These are phyloP conservation scores for Globodera ellingtonae DNA, from an alignment of 1,140 invertebrate genomes.

Conservation along the genomic window DNA sequence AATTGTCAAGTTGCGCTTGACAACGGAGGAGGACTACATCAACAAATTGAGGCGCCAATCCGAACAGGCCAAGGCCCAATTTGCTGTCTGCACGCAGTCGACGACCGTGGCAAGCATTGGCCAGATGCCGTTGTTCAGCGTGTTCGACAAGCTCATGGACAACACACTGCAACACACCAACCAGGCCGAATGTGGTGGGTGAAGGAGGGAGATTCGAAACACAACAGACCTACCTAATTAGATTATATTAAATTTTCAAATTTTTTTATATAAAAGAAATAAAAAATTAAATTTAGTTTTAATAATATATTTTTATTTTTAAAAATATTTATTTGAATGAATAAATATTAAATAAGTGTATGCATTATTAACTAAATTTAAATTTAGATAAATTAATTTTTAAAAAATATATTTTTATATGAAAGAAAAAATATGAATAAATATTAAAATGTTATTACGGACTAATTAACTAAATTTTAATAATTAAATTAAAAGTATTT, in stretches of 20 bases:
- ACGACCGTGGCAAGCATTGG: slow-evolving; percentile 2
- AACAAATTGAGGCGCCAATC: slow-evolving; percentile 47
- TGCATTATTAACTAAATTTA: neutral
- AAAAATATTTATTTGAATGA: too few relatives aligned
- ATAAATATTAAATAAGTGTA: neutral
- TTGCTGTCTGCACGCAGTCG: slow-evolving; percentile 29
- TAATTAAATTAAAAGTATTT: too few relatives aligned
- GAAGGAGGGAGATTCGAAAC: slow-evolving; percentile 8
- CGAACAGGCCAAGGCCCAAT: slow-evolving; percentile 47
- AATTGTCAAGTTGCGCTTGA: slow-evolving; percentile 49
- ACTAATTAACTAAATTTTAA: slow-evolving; percentile 6
- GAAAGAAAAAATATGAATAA: too few relatives aligned
- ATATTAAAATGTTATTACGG: too few relatives aligned
- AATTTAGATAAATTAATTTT: neutral
- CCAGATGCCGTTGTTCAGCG: slow-evolving; percentile 38
- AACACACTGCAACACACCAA: slow-evolving; percentile 31
- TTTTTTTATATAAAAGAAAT: neutral
- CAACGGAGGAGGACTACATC: slow-evolving; percentile 51
- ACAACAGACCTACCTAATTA: too few relatives aligned
- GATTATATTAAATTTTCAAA: neutral
- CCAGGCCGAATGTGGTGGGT: slow-evolving; percentile 47
- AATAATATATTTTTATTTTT: too few relatives aligned
- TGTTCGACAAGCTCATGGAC: slow-evolving; percentile 53
- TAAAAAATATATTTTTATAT: neutral
- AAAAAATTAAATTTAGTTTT: too few relatives aligned